phyloP scores from a whole-genome alignment of 23 tunicate genomes.

The Trididemnum clinides region DNA sequence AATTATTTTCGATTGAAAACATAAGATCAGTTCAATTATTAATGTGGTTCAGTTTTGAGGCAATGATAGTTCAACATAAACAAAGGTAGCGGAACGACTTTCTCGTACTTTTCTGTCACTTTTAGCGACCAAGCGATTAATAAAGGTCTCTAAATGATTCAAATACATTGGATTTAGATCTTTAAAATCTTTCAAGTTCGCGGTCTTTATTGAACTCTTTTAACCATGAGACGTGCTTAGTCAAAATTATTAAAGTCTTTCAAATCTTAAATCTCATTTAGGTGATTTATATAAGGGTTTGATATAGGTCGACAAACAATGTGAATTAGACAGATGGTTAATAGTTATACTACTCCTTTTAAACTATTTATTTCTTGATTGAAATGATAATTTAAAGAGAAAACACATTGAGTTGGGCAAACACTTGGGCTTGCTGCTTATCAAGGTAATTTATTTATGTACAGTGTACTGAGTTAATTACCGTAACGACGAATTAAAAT shows the following conservation, averaged over 20 bases:
- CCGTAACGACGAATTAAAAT: no score
- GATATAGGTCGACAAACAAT: not conserved
- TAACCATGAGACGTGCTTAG: not conserved
- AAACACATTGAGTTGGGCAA: no score
- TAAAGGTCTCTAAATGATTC: not conserved
- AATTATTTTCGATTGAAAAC: slow-evolving; percentile 13
- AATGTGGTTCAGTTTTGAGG: not conserved
- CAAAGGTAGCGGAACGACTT: not conserved
- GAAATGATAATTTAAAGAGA: not conserved
- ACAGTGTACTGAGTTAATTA: no score
- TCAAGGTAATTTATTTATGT: no score
- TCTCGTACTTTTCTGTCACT: not conserved
- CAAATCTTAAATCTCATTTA: not conserved
- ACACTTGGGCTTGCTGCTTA: no score
- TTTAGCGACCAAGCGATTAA: not conserved
- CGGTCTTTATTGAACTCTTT: not conserved
- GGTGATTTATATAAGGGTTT: not conserved
- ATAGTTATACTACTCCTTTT: not conserved
- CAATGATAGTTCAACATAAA: slow-evolving; percentile 18
- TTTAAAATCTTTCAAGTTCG: not conserved
- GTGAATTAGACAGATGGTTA: not conserved
- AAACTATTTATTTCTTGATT: not conserved
- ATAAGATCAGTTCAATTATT: slow-evolving; percentile 13
- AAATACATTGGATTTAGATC: not conserved
- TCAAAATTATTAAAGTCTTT: not conserved